Base-by-base conservation (phyloP, 2,888 invertebrate species). In the Drosophila paramelanica region DNA sequence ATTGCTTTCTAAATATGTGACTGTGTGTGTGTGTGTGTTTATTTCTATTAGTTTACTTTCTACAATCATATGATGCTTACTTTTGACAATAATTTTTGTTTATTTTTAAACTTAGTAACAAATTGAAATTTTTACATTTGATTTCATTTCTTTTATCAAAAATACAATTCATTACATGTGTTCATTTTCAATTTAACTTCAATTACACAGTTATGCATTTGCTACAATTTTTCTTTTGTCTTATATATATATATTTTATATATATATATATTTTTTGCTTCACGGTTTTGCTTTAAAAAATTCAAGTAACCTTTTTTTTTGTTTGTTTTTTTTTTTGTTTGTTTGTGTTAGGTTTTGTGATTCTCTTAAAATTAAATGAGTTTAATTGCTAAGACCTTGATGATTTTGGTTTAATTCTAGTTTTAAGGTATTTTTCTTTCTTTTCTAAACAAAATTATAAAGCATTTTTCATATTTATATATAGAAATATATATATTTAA, bases 371-470 rank as follows among this genome's bases (percentile, higher is more conserved):
- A 47, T 67, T 58, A 84, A 87, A 66, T 81, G 88, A 78, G 81
- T 82, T 80, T 77, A 78, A 71, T 68, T 70, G 62, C 78, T 87
- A 82, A 66, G 75, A 87, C 81, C 84, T 87, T 81, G 84, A 81
- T 83, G 84, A 69, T 74, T 81, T 74, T 84, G 84, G 81, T 81
- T 77, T 84, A 72, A 82, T 72, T 74, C 78, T 82, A 82, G 36
- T 58, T 73, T 87, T 73, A 87, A 81, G 87, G 81, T 87, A 78
- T 79, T 73, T 60, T 42, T 61, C 66, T 67, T 59, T 64, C 46
- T 67, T 78, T 51, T 46, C 42, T 66, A 67, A 67, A 67, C 68
- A 81, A 78, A 75, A 81, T 61, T 75, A 81, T 81, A 82, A 84
- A 84, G 85, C 88, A 87, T 82, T 81, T 73, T 59, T 77, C 58